Conservation (phyloP, 1,140 invertebrate species). For the Saccostrea echinata region DNA sequence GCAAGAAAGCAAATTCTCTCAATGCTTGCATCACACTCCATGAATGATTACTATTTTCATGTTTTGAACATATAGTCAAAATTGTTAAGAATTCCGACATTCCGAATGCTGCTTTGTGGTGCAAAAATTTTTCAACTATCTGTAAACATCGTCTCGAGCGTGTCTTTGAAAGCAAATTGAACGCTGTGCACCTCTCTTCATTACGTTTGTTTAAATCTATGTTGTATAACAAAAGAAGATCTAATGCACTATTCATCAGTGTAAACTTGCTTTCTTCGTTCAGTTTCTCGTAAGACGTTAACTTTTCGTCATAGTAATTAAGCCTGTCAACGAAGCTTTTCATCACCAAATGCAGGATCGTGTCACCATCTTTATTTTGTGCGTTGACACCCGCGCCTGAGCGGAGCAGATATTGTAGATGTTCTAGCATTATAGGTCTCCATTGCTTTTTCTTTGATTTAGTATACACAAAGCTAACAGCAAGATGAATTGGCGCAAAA, state of each 20-base stretch:
- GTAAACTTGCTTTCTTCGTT: constrained; percentile 2
- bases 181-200: background rate
- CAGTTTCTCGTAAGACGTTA: constrained; percentile 16
- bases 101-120: background rate
- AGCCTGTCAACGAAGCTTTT: constrained; percentile 6
- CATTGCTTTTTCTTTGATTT: constrained; percentile 33
- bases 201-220: background rate
- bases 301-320: constrained; percentile 14
- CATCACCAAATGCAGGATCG: constrained; percentile 4
- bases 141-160: background rate
- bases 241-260: constrained; percentile 16
- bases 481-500: background rate
- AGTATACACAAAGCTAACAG: background rate
- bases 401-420: background rate
- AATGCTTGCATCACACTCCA: constrained; percentile 7
- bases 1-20: background rate
- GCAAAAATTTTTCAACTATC: background rate
- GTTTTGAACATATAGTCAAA: constrained; percentile 1
- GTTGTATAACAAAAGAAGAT: background rate
- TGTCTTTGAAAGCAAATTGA: constrained; percentile 25
- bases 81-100: background rate
- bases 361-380: constrained; percentile 22
- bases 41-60: background rate
- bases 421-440: constrained; percentile 10
- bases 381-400: background rate